Conservation (phyloP, 2,797 vertebrate species). For the Podargus strigoides region DNA sequence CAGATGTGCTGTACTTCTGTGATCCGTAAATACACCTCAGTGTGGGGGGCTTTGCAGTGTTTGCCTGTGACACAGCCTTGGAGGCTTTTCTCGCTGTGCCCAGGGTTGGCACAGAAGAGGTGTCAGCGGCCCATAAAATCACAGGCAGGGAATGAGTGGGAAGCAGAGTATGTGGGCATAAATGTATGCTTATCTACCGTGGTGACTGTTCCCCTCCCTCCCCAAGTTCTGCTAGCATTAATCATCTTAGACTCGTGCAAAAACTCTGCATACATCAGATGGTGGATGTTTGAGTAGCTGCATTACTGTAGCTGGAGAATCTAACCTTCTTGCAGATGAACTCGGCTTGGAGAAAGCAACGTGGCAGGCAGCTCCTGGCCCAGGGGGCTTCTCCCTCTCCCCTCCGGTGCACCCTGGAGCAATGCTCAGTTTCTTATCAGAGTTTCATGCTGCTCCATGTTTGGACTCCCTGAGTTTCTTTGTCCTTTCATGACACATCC, state of each 20-base stretch:
- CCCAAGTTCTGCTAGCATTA: not conserved
- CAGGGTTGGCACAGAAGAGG: not conserved
- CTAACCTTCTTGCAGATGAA: not conserved
- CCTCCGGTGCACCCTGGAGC: not conserved
- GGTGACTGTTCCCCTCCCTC: not conserved
- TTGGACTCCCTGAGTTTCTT: not conserved
- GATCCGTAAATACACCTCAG: not conserved
- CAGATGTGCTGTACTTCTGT: not conserved
- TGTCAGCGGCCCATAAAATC: not conserved
- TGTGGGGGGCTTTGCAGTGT: not conserved
- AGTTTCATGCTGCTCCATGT: rapidly evolving
- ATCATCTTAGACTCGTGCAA: not conserved
- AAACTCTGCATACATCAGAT: not conserved
- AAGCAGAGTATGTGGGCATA: not conserved
- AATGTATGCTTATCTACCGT: not conserved
- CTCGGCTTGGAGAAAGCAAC: not conserved
- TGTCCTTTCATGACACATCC: not conserved
- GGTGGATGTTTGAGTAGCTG: not conserved
- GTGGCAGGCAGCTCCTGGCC: not conserved
- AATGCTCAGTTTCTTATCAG: not conserved
- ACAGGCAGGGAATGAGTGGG: not conserved
- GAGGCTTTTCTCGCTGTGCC: not conserved
- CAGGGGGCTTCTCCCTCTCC: not conserved
- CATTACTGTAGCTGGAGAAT: not conserved
- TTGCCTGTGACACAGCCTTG: rapidly evolving